Conservation (phyloP, 2,888 invertebrate genomes). For the Diadegma fenestrale region DNA sequence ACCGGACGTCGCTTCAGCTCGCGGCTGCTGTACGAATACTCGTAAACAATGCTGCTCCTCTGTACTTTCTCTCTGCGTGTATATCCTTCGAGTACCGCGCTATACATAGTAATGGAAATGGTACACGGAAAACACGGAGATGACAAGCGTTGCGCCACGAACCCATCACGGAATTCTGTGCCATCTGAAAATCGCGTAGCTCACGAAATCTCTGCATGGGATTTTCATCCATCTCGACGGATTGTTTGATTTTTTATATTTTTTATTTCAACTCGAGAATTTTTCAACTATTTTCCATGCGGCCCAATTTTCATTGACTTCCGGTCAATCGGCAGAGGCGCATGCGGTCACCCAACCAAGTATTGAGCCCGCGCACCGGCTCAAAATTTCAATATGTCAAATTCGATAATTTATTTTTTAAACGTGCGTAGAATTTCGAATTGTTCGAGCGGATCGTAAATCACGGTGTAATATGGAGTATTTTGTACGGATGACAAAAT, state of each 20-base stretch:
- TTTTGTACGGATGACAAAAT: constrained; percentile 25
- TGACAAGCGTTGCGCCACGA: background rate
- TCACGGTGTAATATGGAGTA: background rate
- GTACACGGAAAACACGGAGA: background rate
- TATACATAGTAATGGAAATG: constrained; percentile 6
- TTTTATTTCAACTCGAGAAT: no score
- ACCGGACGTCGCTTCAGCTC: constrained; percentile 29
- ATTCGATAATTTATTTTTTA: background rate
- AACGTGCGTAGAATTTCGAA: background rate
- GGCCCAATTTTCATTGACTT: no score
- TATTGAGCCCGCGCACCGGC: no score
- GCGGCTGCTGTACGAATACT: constrained; percentile 12
- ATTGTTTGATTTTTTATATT: background rate
- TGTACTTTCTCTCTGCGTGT: background rate
- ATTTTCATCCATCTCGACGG: background rate
- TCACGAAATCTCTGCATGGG: background rate
- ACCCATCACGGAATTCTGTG: background rate
- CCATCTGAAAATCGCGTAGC: background rate
- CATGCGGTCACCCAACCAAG: no score
- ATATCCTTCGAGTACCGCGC: background rate
- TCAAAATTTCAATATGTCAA: background rate
- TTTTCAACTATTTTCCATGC: background rate
- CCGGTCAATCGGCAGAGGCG: no score
- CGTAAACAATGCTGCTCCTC: background rate
- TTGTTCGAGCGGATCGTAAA: background rate